Base-by-base conservation (phyloP, 1,140 invertebrate genomes). In the Nephila pilipes region DNA sequence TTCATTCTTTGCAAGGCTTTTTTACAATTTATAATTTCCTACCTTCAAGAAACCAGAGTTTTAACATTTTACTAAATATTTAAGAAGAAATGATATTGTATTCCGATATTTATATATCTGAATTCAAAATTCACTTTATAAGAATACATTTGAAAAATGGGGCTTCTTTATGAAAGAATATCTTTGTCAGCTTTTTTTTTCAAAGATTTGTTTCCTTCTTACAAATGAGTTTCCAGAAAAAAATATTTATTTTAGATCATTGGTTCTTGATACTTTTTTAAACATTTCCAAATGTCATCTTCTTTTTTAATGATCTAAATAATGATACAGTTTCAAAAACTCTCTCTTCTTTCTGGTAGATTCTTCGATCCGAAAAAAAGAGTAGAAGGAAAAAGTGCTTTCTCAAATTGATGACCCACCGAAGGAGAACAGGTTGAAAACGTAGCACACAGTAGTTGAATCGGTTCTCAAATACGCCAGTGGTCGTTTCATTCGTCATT, bases 401-500 rank as follows among this genome's bases (percentile, higher is more conserved):
- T 36, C 65, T 12, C 57, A 29, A 75, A 75, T 75, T 75, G 65
- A 75, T 75, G 29, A n/a, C n/a, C n/a, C 22, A 25, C 63, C 46
- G 25, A 65, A 63, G 0, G 22, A 65, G 63, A 65, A 25, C 63
- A 65, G 63, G 22, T 65, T 29, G 63, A 25, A 29, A 65, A 65
- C 63, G 65, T 6, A 75, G 16, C 65, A 54, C 36, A 3, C 38
- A 81, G 16, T 55, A 6, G 46, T 46, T 10, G 6, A 10, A 46
- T 46, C 12, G n/a, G 36, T 54, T 81, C 22, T 5, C 46, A 46
- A 46, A 81, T 46, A 54, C 65, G 79, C 36, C 36, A 81, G 16
- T 32, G 29, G 65, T 46, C 79, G 38, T 81, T 81, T 81, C 79
- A 81, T 81, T 81, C 46, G 25, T 81, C 79, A 81, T 81, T 81